Conservation (phyloP, 2,113 vertebrate genomes). For the Benitochromis conjunctus region DNA sequence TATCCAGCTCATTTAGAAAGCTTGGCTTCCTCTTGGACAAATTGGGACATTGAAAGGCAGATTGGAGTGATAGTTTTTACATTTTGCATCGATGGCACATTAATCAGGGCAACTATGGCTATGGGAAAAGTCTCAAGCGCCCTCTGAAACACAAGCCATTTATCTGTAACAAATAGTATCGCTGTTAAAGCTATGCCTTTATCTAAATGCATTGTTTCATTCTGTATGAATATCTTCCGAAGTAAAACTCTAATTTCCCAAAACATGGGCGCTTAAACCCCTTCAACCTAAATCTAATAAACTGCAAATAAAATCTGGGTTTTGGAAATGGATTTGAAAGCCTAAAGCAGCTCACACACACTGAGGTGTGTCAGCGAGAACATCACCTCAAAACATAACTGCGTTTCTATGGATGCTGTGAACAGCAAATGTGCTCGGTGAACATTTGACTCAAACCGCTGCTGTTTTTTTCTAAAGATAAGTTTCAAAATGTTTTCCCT, state of each 20-base stretch:
- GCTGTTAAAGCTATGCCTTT: not conserved
- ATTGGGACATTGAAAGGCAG: constrained; percentile 65
- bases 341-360: not conserved
- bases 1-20: constrained; percentile 65
- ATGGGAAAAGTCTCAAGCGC: constrained; percentile 29
- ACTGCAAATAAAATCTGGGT: not conserved
- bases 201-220: not conserved
- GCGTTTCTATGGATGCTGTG: not conserved
- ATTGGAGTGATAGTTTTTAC: constrained; percentile 61
- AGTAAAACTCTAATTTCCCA: not conserved
- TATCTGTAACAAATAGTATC: constrained; percentile 16
- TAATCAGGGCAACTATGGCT: constrained; percentile 49
- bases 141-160: not conserved
- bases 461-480: not conserved
- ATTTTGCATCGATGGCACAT: constrained; percentile 57
- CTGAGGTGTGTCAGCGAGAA: not conserved
- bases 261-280: not conserved
- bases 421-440: not conserved
- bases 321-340: not conserved
- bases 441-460: not conserved
- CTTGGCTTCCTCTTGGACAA: constrained; percentile 58
- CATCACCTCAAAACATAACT: not conserved
- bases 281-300: not conserved
- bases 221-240: not conserved
- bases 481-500: not conserved